A percentile compares a stretch with the other conserved stretches of the same genome.
Conservation (phyloP, 2,797 vertebrate species). For the Cossypha caffra region DNA sequence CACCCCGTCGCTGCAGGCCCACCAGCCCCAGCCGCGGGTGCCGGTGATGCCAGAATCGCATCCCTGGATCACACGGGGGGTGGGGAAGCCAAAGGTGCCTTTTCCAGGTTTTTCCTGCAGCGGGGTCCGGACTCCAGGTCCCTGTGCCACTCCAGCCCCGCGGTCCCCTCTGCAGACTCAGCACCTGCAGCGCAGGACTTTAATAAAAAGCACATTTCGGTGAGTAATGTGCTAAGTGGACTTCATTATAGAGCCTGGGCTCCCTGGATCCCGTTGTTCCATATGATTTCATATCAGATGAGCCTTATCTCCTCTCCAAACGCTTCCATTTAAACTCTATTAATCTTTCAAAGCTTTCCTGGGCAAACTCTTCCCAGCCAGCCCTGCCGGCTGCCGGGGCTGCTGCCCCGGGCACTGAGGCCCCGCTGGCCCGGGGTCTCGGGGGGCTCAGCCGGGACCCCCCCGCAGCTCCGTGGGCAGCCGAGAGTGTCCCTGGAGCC, state of each 20-base stretch:
- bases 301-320: conserved; percentile 70
- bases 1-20: neutral
- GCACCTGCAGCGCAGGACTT: conserved; percentile 7
- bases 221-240: conserved; percentile 67
- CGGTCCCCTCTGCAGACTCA: neutral
- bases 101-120: neutral
- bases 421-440: accelerated
- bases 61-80: accelerated
- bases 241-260: conserved; percentile 48
- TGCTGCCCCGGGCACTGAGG: neutral
- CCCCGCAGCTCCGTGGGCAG: accelerated
- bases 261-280: conserved; percentile 51
- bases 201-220: conserved; percentile 53
- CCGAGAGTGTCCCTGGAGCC: accelerated
- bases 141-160: neutral
- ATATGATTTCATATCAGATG: conserved; percentile 61
- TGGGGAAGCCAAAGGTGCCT: neutral
- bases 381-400: neutral
- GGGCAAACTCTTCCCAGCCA: neutral
- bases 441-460: neutral
- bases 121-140: neutral
- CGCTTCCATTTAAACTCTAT: conserved; percentile 69
- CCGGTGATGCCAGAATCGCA: accelerated
- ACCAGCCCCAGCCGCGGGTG: neutral
- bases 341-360: conserved; percentile 57